phyloP scores from a whole-genome alignment of 2,888 invertebrate genomes.

The Phytoseiulus persimilis region DNA sequence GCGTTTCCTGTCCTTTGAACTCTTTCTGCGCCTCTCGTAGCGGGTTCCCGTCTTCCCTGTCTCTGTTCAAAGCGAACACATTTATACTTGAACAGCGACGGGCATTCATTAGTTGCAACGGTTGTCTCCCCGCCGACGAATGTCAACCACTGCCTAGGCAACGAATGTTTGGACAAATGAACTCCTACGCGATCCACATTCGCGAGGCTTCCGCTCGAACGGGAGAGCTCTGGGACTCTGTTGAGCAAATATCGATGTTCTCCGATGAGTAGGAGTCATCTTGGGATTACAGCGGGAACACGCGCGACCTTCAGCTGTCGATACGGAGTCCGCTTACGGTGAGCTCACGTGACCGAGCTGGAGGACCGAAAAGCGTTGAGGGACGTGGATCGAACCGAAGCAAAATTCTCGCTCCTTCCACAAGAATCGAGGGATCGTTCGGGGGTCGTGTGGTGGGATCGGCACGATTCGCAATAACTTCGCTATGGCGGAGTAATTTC shows the following conservation, averaged over 20 bases:
- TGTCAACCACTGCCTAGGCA: not conserved
- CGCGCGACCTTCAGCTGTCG: too few species aligned
- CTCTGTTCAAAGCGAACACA: not conserved
- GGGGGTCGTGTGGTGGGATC: not conserved
- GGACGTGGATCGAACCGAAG: not conserved
- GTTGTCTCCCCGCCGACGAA: not conserved
- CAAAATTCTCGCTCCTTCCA: not conserved
- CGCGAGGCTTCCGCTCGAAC: not conserved
- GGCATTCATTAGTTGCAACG: not conserved
- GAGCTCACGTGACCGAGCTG: too few species aligned
- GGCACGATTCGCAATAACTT: not conserved
- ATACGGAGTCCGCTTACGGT: too few species aligned
- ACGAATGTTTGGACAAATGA: not conserved
- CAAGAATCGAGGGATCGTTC: not conserved
- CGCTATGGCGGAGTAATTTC: not conserved
- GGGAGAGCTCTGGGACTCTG: not conserved
- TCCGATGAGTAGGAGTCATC: too few species aligned
- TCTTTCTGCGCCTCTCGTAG: not conserved
- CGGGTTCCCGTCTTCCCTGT: not conserved
- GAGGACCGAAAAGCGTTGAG: too few species aligned
- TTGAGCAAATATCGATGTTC: too few species aligned
- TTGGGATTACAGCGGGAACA: too few species aligned
- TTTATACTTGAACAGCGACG: not conserved
- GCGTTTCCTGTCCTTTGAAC: constrained; percentile 5
- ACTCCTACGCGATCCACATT: not conserved